These are phyloP conservation scores for Antheraea yamamai DNA, from an alignment of 2,888 invertebrate genomes.

Conservation along the genomic window DNA sequence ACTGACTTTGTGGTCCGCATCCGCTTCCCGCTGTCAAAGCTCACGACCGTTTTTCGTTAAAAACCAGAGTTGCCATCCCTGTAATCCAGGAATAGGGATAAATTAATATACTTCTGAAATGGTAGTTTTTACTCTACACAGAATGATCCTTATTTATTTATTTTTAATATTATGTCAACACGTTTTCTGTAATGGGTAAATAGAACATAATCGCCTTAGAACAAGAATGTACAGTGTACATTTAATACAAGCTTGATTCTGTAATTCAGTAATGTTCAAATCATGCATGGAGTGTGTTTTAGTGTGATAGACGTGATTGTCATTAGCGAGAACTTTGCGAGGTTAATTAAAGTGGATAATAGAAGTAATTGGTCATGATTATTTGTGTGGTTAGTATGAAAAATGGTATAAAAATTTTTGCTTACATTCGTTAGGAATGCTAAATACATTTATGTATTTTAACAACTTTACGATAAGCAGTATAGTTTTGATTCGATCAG, in stretches of 20 bases:
- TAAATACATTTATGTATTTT: not conserved
- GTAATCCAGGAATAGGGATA: conserved; percentile 2
- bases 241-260: not conserved
- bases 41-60: conserved; percentile 8
- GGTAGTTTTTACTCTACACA: not conserved
- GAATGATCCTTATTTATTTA: not conserved
- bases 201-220: not conserved
- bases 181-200: not conserved
- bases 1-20: not conserved
- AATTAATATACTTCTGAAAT: conserved; percentile 6
- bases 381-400: not conserved
- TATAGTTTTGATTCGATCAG: not conserved
- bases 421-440: not conserved
- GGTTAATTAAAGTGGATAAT: not conserved
- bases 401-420: not conserved
- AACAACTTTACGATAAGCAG: not conserved
- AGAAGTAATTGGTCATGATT: not conserved
- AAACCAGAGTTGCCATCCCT: conserved; percentile 8
- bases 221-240: not conserved
- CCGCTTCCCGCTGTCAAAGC: conserved; percentile 10
- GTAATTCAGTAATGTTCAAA: not conserved
- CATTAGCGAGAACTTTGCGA: not conserved
- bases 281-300: not conserved
- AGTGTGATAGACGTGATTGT: not conserved
- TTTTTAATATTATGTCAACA: not conserved